Evolutionary conservation across 2,888 invertebrate genomes (phyloP), one percentile per base, ranked within the genome.

Genomic region (Nemurella pictetii): DNA sequence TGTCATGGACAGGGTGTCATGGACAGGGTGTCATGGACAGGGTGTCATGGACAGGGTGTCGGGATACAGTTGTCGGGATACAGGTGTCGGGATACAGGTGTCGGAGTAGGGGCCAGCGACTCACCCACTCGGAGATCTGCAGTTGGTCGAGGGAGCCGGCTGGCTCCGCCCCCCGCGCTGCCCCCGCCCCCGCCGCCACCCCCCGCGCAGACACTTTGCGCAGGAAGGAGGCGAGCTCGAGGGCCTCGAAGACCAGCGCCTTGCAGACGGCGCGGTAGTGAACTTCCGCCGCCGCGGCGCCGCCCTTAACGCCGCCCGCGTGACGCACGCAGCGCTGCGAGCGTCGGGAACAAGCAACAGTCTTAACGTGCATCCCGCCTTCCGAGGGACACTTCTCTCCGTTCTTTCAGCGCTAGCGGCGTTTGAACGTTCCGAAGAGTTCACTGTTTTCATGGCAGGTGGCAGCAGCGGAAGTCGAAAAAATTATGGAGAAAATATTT

Each of bases 241-340:
- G 91, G 84, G 97, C 96, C 91, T 99, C 98, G 27, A 97, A 95
- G 86, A 98, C 96, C 88, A 98, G 93, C 85, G 98, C 98, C 86
- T 98, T 93, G 90, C 98, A 96, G 84, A 98, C 98, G 86, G 98
- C 97, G 89, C 95, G 95, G 92, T 98, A 98, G 91, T 97, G 97
- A 82, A 93, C 92, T 87, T 95, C 95, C 0, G 95, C 95, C 85
- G 55, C 55, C 55, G 20, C 55, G 3, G 55, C 55, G 55, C 12
- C 2, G 20, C 55, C 55, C 55, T 12, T n/a, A n/a, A n/a, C 27
- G 32, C 88, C 89, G 85, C 90, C 91, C 85, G 92, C 90, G 88
- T 92, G 92, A 87, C 91, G 90, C 87, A 90, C 90, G 89, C 93
- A 93, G 89, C 91, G 89, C 93, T 93, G 88, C 2, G 88, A n/a